Evolutionary conservation across 2,888 invertebrate genomes (phyloP).

Genomic region (Ectemnius cavifrons): DNA sequence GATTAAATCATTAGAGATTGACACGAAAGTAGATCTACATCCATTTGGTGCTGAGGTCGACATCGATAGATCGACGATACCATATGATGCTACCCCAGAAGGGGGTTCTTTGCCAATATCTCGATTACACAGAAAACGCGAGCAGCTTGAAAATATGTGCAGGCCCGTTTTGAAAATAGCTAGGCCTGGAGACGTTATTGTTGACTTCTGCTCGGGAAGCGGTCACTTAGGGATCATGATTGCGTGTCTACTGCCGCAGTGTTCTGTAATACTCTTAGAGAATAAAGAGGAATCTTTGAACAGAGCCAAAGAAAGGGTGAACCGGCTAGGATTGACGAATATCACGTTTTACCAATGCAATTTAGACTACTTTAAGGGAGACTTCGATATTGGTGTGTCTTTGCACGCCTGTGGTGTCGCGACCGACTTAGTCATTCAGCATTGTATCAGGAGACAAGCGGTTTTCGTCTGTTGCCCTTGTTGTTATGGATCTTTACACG

Average conservation of each 20-base stretch:
- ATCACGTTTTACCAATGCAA: constrained; percentile 92
- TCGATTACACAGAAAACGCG: constrained; percentile 87
- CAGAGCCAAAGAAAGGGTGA: constrained; percentile 86
- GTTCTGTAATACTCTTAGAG: constrained; percentile 90
- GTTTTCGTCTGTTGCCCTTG: constrained; percentile 95
- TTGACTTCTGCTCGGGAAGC: constrained; percentile 97
- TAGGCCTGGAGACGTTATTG: constrained; percentile 84
- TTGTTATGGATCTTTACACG: constrained; percentile 93
- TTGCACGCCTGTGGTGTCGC: constrained; percentile 97
- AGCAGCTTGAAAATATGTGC: constrained; percentile 92
- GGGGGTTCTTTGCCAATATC: constrained; percentile 88
- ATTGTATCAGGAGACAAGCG: constrained; percentile 87
- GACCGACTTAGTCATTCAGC: constrained; percentile 93
- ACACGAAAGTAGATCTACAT: constrained; percentile 70
- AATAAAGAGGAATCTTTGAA: constrained; percentile 93
- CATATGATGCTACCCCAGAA: constrained; percentile 86
- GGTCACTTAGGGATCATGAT: constrained; percentile 94
- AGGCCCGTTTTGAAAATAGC: constrained; percentile 87
- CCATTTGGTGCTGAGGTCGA: constrained; percentile 77
- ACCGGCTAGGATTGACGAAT: constrained; percentile 85
- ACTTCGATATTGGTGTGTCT: constrained; percentile 91
- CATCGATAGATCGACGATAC: constrained; percentile 86
- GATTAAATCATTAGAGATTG: constrained; percentile 78
- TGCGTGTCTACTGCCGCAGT: constrained; percentile 88
- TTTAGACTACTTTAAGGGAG: constrained; percentile 90